Conservation (phyloP, 2,797 vertebrate species). For the Aphelocoma californica region DNA sequence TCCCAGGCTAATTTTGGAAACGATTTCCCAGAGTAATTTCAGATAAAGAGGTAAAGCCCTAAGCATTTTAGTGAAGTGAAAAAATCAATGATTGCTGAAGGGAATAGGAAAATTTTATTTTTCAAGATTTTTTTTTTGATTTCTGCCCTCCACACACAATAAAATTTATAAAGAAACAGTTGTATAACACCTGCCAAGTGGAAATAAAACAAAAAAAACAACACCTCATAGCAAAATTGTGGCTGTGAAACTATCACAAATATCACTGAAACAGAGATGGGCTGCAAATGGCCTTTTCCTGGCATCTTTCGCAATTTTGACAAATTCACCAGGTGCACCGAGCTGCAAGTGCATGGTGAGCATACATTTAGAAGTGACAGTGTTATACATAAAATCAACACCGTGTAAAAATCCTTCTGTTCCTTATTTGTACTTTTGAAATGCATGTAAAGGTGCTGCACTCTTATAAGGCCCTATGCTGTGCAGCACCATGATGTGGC, state of each 20-base stretch:
- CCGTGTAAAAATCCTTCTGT: neutral
- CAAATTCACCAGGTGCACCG: neutral
- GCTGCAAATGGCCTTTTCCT: neutral
- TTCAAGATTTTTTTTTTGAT: neutral
- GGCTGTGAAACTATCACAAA: neutral
- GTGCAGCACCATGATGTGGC: accelerated
- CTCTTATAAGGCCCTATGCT: neutral
- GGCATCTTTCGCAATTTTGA: neutral
- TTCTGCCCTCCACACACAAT: neutral
- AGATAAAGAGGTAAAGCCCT: neutral
- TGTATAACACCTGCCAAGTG: neutral
- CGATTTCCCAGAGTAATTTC: constrained; percentile 3
- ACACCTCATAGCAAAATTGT: neutral
- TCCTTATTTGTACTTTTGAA: neutral
- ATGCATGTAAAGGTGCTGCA: neutral
- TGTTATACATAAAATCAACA: neutral
- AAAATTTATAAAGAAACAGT: neutral
- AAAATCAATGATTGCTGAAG: neutral
- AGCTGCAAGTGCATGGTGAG: neutral
- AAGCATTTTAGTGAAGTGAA: neutral
- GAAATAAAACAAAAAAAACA: neutral
- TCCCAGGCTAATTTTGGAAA: neutral
- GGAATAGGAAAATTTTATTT: neutral
- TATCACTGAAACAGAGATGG: neutral
- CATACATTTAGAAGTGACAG: neutral